phyloP scores from a whole-genome alignment of 37 sponge, comb jelly and placozoan species.

The Chondrilla cf. caribensis region DNA sequence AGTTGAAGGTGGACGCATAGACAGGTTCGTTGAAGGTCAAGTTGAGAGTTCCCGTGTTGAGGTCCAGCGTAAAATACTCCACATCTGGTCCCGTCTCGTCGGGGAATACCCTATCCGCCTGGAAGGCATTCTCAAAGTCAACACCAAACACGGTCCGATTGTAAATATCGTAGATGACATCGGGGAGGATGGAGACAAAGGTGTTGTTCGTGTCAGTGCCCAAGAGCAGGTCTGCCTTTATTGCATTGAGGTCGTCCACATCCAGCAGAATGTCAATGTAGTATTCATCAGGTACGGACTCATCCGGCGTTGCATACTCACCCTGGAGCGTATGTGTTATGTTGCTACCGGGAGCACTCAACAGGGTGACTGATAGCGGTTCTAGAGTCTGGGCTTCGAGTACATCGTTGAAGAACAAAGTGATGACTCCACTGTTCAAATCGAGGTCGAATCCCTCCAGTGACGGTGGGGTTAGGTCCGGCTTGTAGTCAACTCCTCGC shows the following conservation, averaged over 20 bases:
- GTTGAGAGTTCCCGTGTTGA: constrained; percentile 45
- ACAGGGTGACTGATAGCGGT: constrained; percentile 47
- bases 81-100: constrained; percentile 67
- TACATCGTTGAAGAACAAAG: constrained; percentile 79
- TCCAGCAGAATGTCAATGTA: constrained; percentile 39
- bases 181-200: constrained; percentile 34
- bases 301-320: constrained; percentile 26
- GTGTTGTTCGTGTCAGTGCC: constrained; percentile 65
- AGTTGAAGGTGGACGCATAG: constrained; percentile 40
- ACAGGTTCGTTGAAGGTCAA: constrained; percentile 82
- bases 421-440: constrained; percentile 53
- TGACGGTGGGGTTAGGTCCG: constrained; percentile 63
- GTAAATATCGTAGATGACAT: constrained; percentile 67
- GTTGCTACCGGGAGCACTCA: constrained; percentile 35
- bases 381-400: constrained; percentile 53
- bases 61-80: constrained; percentile 62
- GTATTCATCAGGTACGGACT: constrained; percentile 56
- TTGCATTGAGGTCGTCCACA: constrained; percentile 62
- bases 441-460: constrained; percentile 63
- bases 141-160: constrained; percentile 27
- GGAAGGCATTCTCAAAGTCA: constrained; percentile 22
- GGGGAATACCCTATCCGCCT: constrained; percentile 32
- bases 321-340: constrained; percentile 51
- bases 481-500: constrained; percentile 35
- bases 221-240: constrained; percentile 61